Base-by-base conservation (phyloP, 2,797 vertebrate species). In the Lacerta agilis region DNA sequence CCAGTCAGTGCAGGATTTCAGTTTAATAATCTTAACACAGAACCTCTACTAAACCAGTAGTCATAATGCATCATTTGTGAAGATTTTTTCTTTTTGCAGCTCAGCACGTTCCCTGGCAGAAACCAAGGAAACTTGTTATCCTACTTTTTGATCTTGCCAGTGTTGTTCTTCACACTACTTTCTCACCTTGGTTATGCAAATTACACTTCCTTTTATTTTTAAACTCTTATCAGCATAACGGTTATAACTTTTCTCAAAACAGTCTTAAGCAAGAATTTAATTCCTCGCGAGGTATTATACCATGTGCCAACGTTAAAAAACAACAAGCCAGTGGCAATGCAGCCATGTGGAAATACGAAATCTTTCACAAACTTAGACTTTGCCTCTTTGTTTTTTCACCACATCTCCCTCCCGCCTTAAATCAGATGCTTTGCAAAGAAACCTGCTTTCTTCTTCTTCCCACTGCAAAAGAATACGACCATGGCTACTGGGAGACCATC, bases 171-270 rank as follows among this genome's bases (percentile, higher is more conserved):
- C 10, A 13, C 27, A 25, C 66, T 77, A 3, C 33, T 82, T 85
- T 85, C 58, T 81, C 82, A 81, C 81, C 41, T 76, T 67, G 33
- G 45, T n/a, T 15, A 45, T 75, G 13, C 69, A 61, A 75, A 38
- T 79, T 73, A 17, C 79, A 72, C 67, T 77, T 81, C 38, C 81
- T 80, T 88, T 80, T 86, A 86, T 78, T 88, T 25, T 86, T 91
- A 76, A 90, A 87, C 73, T 8, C 61, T 5, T 4, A 27, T 82
- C 69, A 69, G 45, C 69, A 49, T 87, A 38, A 38, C 11, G 8
- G 49, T 20, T 23, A 29, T 49, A 49, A 61, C 8, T 41, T 55
- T 58, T 29, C 25, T 29, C 55, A 71, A 69, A 23, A 64, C 67
- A 29, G 61, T 76, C 18, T 76, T 67, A 79, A 76, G 71, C 84